Conservation (phyloP, 2,888 invertebrate species). For the Acronicta aceris region DNA sequence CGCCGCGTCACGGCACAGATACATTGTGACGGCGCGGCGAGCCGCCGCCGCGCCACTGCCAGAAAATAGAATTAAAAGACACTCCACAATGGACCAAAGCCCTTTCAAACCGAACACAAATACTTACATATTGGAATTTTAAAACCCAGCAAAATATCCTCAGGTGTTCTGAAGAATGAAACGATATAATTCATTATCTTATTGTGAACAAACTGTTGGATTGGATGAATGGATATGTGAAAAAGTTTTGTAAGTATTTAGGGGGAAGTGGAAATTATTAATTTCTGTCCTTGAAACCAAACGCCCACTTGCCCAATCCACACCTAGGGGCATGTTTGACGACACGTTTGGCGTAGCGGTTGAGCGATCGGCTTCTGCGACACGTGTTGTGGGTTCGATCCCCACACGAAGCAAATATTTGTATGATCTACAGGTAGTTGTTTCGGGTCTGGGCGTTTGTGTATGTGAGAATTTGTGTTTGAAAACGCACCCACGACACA, state of each 20-base stretch:
- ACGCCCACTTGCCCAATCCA: too few species aligned
- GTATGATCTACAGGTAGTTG: too few species aligned
- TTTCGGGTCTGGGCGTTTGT: too few species aligned
- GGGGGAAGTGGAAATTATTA: background rate
- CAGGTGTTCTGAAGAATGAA: constrained; percentile 63
- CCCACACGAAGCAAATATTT: too few species aligned
- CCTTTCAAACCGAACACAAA: constrained; percentile 76
- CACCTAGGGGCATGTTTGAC: too few species aligned
- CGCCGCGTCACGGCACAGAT: constrained; percentile 61
- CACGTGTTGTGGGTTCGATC: too few species aligned
- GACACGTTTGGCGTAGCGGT: too few species aligned
- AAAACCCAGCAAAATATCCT: constrained; percentile 61
- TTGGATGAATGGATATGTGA: constrained; percentile 26
- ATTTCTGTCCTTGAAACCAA: too few species aligned
- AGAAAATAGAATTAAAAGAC: constrained; percentile 84
- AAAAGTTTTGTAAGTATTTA: constrained; percentile 1
- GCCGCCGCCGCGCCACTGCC: constrained; percentile 64
- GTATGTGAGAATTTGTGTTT: too few species aligned
- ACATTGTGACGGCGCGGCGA: constrained; percentile 75
- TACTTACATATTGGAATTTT: constrained; percentile 77
- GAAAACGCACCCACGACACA: too few species aligned
- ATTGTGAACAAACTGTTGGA: constrained; percentile 35
- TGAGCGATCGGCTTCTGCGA: too few species aligned
- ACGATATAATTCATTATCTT: constrained; percentile 49
- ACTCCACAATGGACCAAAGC: constrained; percentile 79